Conservation (phyloP, 2,113 vertebrate species). For the Sinocyclocheilus anophthalmus region DNA sequence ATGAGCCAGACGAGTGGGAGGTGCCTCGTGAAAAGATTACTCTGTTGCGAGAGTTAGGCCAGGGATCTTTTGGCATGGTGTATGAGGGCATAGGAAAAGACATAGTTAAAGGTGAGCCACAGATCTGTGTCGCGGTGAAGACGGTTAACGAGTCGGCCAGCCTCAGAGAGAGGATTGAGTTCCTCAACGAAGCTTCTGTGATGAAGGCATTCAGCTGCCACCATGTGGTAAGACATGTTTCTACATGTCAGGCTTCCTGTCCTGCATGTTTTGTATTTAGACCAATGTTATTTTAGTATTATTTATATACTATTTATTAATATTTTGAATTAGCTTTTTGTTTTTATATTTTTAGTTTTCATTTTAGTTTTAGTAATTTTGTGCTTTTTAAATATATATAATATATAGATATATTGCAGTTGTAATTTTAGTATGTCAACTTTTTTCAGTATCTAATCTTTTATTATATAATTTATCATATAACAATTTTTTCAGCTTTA, state of each 20-base stretch:
- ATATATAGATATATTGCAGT: no score
- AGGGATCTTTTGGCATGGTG: conserved; percentile 98
- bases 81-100: conserved; percentile 93
- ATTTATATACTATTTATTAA: no score
- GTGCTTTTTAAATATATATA: no score
- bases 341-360: no score
- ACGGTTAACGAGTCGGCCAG: conserved; percentile 94
- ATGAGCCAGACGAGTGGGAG: conserved; percentile 96
- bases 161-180: conserved; percentile 93
- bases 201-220: conserved; percentile 98
- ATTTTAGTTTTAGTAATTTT: no score
- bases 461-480: no score
- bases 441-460: no score
- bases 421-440: no score
- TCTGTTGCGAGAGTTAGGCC: conserved; percentile 89
- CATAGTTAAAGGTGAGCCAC: conserved; percentile 87
- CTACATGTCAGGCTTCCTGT: background rate
- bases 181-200: conserved; percentile 95
- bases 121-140: conserved; percentile 89
- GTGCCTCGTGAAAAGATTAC: conserved; percentile 90
- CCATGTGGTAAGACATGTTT: conserved; percentile 84
- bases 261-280: background rate
- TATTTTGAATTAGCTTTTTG: no score
- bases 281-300: no score
- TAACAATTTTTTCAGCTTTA: no score